A percentile compares a stretch with the other conserved stretches of the same genome.
phyloP scores from a whole-genome alignment of 2,888 invertebrate genomes.

The Lapara coniferarum region DNA sequence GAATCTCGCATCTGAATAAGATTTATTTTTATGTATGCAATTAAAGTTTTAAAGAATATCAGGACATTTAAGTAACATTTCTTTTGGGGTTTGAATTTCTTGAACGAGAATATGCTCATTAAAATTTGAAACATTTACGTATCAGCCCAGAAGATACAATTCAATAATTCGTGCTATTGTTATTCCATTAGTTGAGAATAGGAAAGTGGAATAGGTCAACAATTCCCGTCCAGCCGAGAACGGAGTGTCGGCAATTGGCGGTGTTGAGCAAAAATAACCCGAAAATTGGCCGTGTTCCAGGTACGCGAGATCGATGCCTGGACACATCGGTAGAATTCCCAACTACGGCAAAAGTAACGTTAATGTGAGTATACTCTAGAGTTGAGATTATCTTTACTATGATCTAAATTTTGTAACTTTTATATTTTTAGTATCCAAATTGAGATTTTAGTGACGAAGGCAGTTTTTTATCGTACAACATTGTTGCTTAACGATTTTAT shows the following conservation, averaged over 20 bases:
- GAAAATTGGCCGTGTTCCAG: constrained; percentile 75
- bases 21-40: background rate
- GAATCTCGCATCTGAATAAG: background rate
- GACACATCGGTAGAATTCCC: constrained; percentile 78
- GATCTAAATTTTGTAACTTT: background rate
- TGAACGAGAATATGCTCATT: no score
- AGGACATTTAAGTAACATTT: background rate
- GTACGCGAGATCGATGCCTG: constrained; percentile 64
- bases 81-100: no score
- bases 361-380: constrained; percentile 63
- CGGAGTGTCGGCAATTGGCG: constrained; percentile 44
- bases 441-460: no score
- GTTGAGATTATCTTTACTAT: background rate
- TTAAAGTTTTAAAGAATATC: background rate
- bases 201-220: constrained; percentile 62
- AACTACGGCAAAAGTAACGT: constrained; percentile 77
- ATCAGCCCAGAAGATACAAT: constrained; percentile 1
- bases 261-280: constrained; percentile 72
- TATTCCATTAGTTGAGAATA: background rate
- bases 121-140: no score
- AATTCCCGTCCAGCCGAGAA: constrained; percentile 33
- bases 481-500: no score
- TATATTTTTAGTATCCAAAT: background rate
- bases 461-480: no score
- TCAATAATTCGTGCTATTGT: constrained; percentile 21